These are phyloP conservation scores for Protomyctophum bolini DNA, from an alignment of 2,113 vertebrate species.

Conservation along the genomic window DNA sequence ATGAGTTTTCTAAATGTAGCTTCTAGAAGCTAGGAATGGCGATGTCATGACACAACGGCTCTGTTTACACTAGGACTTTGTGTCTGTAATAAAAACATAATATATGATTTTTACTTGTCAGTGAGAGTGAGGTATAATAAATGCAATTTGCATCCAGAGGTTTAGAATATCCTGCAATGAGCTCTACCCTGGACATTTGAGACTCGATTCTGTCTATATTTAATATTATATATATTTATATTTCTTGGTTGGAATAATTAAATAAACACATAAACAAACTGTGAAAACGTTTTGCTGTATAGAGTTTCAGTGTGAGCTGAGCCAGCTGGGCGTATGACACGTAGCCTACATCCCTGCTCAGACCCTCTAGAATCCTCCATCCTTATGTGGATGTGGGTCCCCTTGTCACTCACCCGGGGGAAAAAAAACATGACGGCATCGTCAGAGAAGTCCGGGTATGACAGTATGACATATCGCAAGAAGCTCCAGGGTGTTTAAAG, in stretches of 20 bases:
- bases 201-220: not conserved
- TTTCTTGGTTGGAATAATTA: too few relatives aligned
- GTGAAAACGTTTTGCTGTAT: too few relatives aligned
- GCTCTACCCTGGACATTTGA: not conserved
- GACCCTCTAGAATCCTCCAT: constrained; percentile 37
- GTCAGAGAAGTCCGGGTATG: constrained; percentile 28
- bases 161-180: not conserved
- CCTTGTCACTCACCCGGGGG: constrained; percentile 27
- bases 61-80: constrained; percentile 2
- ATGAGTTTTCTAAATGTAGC: constrained; percentile 78
- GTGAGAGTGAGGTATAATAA: not conserved
- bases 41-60: constrained; percentile 65
- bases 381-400: constrained; percentile 29
- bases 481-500: constrained; percentile 21
- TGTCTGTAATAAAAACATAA: not conserved
- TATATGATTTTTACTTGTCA: too few relatives aligned
- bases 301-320: not conserved
- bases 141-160: not conserved
- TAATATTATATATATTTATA: too few relatives aligned
- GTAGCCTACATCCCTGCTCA: constrained; percentile 15
- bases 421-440: constrained; percentile 44
- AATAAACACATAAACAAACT: too few relatives aligned
- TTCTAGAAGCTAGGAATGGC: constrained; percentile 62
- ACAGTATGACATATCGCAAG: constrained; percentile 20
- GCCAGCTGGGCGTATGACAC: constrained; percentile 15